Evolutionary conservation across 2,888 invertebrate genomes (phyloP).

Genomic region (Brachycybe producta): DNA sequence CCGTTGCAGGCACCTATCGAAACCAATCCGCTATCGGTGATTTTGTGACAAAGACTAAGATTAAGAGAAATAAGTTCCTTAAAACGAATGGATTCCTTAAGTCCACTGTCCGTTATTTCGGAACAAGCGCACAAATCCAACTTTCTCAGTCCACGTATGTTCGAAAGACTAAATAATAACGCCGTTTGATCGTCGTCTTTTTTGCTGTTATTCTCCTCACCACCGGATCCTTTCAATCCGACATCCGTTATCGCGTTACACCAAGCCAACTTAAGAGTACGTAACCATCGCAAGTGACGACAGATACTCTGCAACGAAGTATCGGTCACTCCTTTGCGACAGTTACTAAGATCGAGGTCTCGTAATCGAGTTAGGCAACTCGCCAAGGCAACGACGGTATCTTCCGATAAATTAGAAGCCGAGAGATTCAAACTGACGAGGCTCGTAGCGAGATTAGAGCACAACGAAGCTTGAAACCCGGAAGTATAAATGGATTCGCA

Average conservation of each 20-base stretch:
- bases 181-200: not conserved
- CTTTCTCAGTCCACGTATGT: slow-evolving; percentile 39
- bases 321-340: slow-evolving; percentile 57
- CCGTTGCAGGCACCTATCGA: slow-evolving; percentile 51
- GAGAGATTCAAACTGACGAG: slow-evolving; percentile 29
- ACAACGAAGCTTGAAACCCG: slow-evolving; percentile 49
- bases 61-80: slow-evolving; percentile 48
- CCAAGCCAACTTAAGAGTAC: slow-evolving; percentile 48
- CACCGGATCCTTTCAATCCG: slow-evolving; percentile 52
- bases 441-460: slow-evolving; percentile 21
- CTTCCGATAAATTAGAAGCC: slow-evolving; percentile 42
- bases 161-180: slow-evolving; percentile 4
- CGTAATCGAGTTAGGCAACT: slow-evolving; percentile 45
- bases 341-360: slow-evolving; percentile 50
- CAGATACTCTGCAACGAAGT: slow-evolving; percentile 51
- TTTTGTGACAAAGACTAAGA: slow-evolving; percentile 52
- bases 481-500: slow-evolving; percentile 50
- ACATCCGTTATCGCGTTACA: slow-evolving; percentile 56
- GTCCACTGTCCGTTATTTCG: slow-evolving; percentile 55
- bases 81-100: slow-evolving; percentile 53
- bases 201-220: not conserved
- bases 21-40: slow-evolving; percentile 50
- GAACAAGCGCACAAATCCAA: slow-evolving; percentile 55
- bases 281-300: slow-evolving; percentile 45
- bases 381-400: slow-evolving; percentile 46